Evolutionary conservation across 2,113 vertebrate species (phyloP).

Genomic region (Python bivittatus): DNA sequence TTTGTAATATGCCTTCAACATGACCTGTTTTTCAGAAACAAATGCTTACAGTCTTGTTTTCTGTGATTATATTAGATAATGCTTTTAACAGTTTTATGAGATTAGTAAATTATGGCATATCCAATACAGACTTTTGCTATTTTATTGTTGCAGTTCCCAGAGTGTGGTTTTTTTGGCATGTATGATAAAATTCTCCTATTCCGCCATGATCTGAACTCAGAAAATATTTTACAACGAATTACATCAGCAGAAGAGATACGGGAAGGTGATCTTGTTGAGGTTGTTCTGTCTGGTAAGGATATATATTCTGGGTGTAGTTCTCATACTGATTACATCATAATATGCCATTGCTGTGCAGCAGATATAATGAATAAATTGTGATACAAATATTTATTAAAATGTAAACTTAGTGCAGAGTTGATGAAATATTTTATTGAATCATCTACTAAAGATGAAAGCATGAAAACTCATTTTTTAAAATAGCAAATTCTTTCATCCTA

Average conservation of each 20-base stretch:
- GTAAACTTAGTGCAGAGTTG: not conserved
- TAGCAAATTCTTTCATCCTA: not conserved
- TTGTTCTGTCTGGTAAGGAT: conserved; percentile 91
- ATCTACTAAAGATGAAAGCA: not conserved
- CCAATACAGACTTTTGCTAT: conserved; percentile 58
- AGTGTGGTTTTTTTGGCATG: conserved; percentile 99
- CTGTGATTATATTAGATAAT: not conserved
- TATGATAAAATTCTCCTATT: conserved; percentile 99
- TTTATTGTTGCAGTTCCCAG: conserved; percentile 85
- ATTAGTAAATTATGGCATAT: conserved; percentile 23
- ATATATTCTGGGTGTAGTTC: not conserved
- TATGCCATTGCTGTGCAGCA: not conserved
- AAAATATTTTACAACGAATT: conserved; percentile 96
- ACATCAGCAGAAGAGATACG: conserved; percentile 93
- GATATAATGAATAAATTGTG: not conserved
- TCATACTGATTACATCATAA: not conserved
- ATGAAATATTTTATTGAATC: not conserved
- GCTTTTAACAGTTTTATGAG: conserved; percentile 26
- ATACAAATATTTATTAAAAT: not conserved
- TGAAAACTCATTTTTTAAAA: not conserved
- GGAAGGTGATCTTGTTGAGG: conserved; percentile 95
- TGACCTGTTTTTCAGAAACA: conserved; percentile 1
- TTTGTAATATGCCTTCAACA: not conserved
- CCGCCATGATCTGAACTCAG: conserved; percentile 92
- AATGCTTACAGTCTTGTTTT: conserved; percentile 8